Percentiles rank a stretch among this genome's conserved stretches.
Evolutionary conservation across 2,113 vertebrate genomes (phyloP).

Genomic region (Misgurnus anguillicaudatus): DNA sequence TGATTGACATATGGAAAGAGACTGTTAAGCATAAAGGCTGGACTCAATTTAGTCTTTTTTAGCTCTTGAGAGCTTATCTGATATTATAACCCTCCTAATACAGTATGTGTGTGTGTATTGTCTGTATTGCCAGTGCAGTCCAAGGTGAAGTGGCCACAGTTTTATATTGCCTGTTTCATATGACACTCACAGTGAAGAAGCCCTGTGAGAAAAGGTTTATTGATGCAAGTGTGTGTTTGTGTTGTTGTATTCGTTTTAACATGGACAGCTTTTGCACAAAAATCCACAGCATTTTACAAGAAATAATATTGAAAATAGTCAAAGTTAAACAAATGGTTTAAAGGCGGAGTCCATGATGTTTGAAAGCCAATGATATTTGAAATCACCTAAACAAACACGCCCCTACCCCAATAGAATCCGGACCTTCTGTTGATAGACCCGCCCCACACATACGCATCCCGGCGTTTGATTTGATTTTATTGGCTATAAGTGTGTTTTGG

Average conservation of each 20-base stretch:
- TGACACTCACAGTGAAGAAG: background rate
- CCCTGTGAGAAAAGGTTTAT: background rate
- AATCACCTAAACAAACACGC: no score
- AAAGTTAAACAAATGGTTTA: background rate
- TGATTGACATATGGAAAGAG: constrained; percentile 26
- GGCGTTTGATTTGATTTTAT: no score
- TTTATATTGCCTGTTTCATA: background rate
- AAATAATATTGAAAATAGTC: no score
- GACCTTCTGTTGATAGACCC: no score
- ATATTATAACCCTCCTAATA: constrained; percentile 31
- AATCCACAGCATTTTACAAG: background rate
- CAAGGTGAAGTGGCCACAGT: background rate
- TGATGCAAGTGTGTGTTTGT: background rate
- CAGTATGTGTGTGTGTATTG: constrained; percentile 2
- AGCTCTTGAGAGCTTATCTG: constrained; percentile 13
- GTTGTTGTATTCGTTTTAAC: background rate
- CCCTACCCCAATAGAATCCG: no score
- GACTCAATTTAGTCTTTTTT: constrained; percentile 23
- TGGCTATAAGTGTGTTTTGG: no score
- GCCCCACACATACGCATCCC: no score
- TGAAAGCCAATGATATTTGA: no score
- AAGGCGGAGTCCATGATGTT: no score
- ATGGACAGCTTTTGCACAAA: background rate
- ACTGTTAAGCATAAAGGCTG: constrained; percentile 14
- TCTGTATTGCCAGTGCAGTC: background rate